Evolutionary conservation across 30 jellyfish, hydroid and myxozoan genomes (phyloP), one percentile per base, ranked within the genome.

Genomic region (Chrysaora quinquecirrha): DNA sequence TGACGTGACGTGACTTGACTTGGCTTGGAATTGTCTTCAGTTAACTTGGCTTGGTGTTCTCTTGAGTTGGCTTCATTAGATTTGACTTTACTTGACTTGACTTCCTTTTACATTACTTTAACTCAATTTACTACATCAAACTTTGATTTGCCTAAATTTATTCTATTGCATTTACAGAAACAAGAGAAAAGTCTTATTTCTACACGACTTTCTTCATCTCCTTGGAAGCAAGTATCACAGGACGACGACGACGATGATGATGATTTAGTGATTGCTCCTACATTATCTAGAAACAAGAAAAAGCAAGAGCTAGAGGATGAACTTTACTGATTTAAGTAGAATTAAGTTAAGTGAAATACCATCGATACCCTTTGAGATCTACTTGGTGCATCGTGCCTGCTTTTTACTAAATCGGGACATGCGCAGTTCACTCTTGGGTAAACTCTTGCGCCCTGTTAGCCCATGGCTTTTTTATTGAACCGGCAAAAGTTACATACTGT

Each of bases 221-320:
- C 82, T 1, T 82, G 92, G 92, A 82, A 82, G 58, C 48, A 75
- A 69, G 77, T 56, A 49, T 69, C 85, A 18, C 3, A 34, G 16
- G 54, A 25, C 32, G 71, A 69, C 74, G 79, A 80, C 28, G 90
- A 80, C 54, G 80, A 65, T 34, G 82, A 78, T 0, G 92, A 82
- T 32, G 92, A 82, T 82, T 49, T 82, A 64, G 85, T 82, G 11
- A 62, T 82, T 56, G 70, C 85, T 4, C 92, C 92, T 32, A 21
- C 92, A 29, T 25, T 68, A 63, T 69, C 92, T 10, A 16, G 68
- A 19, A 69, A 32, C 16, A 81, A 69, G 73, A 69, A 34, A 14
- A 71, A 82, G 54, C 31, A 47, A 70, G 85, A 74, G 1, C 92
- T 82, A 19, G 92, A 82, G 34, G 92, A 82, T 19, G 92, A 82